Evolutionary conservation across 2,888 invertebrate genomes (phyloP), one percentile per base, ranked within the genome.

Genomic region (Drosophila pseudotakahashii): DNA sequence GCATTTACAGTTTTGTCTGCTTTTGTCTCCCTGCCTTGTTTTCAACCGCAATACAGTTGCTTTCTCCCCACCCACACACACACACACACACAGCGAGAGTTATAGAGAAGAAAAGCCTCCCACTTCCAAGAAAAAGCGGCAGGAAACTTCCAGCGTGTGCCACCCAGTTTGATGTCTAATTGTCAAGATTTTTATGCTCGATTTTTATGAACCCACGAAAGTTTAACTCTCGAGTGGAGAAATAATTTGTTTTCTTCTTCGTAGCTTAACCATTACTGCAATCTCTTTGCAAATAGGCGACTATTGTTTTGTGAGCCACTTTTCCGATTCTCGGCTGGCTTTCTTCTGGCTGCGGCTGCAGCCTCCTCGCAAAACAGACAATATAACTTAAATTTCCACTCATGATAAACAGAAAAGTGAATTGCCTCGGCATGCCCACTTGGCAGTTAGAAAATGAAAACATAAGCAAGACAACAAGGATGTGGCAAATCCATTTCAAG

Each of bases 381-480:
- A 59, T 58, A 79, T 83, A 84, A 77, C 61, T 84, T 79, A 73
- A 76, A 74, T 75, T 69, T 86, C 53, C 63, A 61, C 81, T 84
- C 64, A 74, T 79, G 82, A 82, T 77, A 76, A 75, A 79, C 73
- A 75, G 84, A 84, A 81, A 86, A 81, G 87, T 86, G 81, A 86
- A 86, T 86, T 81, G 87, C 70, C 78, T 62, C 26, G 34, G 60
- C 59, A 44, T 37, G 61, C 70, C 80, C 68, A 67, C 57, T 52
- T 47, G 54, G 42, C 44, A 51, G 34, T 32, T 37, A 30, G 37
- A 30, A 61, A 61, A 37, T 14, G 61, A 45, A 61, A 61, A 61
- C 62, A 45, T 37, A 45, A 9, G 13, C 63, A 26, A 47, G 37
- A n/a, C 32, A 37, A 62, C 47, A 47, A 62, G 62, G 47, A 62